phyloP scores from a whole-genome alignment of 2,888 invertebrate species.

The Stegophylla sp. region DNA sequence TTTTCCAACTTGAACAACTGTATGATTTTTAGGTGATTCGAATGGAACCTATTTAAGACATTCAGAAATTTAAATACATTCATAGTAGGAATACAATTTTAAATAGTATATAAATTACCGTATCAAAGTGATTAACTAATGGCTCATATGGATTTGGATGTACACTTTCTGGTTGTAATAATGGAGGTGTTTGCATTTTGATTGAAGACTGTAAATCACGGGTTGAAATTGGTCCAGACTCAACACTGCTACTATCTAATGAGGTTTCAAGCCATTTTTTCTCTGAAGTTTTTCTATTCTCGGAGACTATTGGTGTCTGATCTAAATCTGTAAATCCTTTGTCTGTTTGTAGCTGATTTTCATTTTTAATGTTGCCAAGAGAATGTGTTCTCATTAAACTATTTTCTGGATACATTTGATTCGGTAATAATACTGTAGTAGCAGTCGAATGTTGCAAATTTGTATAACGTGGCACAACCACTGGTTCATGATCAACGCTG shows the following conservation, averaged over 20 bases:
- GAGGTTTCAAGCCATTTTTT: constrained; percentile 77
- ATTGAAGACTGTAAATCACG: constrained; percentile 65
- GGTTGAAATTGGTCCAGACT: constrained; percentile 62
- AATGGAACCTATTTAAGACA: constrained; percentile 66
- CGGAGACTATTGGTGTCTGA: constrained; percentile 37
- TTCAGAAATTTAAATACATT: not conserved
- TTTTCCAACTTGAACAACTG: constrained; percentile 84
- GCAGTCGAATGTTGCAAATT: constrained; percentile 6
- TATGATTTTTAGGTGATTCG: constrained; percentile 83
- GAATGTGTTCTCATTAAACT: constrained; percentile 69
- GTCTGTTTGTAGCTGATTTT: constrained; percentile 37
- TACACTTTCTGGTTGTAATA: constrained; percentile 16
- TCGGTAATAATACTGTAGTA: constrained; percentile 63
- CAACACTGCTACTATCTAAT: constrained; percentile 68
- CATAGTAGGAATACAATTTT: not conserved
- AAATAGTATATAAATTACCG: constrained; percentile 23
- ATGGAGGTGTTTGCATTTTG: constrained; percentile 32
- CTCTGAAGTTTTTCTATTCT: constrained; percentile 65
- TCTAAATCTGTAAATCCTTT: constrained; percentile 41
- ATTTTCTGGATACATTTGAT: constrained; percentile 65
- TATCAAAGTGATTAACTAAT: constrained; percentile 35
- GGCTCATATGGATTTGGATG: constrained; percentile 5
- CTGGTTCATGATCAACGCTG: constrained; percentile 37
- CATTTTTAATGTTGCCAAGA: constrained; percentile 67
- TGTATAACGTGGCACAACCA: not conserved